These are phyloP conservation scores for Rhabdophis nuchalis DNA, from an alignment of 2,797 vertebrate genomes.

Conservation along the genomic window DNA sequence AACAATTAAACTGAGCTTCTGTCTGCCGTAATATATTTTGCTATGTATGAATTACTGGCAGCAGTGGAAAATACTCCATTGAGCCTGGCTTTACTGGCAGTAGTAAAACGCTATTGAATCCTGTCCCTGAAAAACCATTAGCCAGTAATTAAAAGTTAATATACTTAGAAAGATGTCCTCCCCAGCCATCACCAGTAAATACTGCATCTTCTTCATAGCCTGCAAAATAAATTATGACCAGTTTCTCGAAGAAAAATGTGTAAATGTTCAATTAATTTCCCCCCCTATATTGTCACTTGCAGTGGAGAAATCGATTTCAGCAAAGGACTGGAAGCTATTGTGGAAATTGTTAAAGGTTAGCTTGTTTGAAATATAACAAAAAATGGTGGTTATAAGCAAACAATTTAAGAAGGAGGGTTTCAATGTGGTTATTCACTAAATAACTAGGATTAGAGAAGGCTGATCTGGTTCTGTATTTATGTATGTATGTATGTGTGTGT, in stretches of 20 bases:
- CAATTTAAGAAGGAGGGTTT: background rate
- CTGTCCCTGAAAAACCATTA: slow-evolving; percentile 26
- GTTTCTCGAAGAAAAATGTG: slow-evolving; percentile 34
- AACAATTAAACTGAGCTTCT: slow-evolving; percentile 43
- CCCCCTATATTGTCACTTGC: slow-evolving; percentile 11
- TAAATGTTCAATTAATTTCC: slow-evolving; percentile 19
- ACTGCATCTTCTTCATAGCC: slow-evolving; percentile 3
- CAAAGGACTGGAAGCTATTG: slow-evolving; percentile 40
- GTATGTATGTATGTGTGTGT: background rate
- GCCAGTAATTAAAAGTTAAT: slow-evolving; percentile 24
- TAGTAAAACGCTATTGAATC: background rate
- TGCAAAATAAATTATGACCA: background rate
- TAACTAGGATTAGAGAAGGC: background rate
- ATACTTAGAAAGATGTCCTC: slow-evolving; percentile 33
- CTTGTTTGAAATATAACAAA: slow-evolving; percentile 30
- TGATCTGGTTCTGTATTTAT: background rate
- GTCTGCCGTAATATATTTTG: slow-evolving; percentile 22
- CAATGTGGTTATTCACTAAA: background rate
- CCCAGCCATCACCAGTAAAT: background rate
- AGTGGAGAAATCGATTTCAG: slow-evolving; percentile 44
- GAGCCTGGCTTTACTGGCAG: slow-evolving; percentile 15
- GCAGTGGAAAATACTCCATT: slow-evolving; percentile 21
- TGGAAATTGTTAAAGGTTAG: slow-evolving; percentile 41
- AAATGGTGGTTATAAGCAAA: background rate
- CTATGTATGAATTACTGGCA: background rate